Conservation (phyloP, 2,888 invertebrate species). For the Philhelius pedissequus region DNA sequence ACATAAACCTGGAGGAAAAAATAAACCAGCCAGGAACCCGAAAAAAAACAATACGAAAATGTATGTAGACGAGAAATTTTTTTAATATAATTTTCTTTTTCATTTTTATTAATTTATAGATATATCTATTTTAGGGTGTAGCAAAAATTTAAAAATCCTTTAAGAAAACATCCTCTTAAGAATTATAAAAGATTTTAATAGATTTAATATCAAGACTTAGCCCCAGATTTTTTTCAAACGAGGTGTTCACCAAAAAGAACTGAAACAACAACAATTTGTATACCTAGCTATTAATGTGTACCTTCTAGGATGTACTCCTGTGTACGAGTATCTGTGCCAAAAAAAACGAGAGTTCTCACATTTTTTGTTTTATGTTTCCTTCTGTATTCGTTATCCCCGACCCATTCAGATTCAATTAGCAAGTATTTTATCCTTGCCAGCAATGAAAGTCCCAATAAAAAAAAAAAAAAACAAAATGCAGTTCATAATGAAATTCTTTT, state of each 20-base stretch:
- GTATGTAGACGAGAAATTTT: constrained; percentile 45
- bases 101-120: constrained; percentile 33
- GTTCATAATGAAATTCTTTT: constrained; percentile 59
- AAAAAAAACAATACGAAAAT: constrained; percentile 43
- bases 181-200: neutral
- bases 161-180: neutral
- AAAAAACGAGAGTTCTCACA: neutral
- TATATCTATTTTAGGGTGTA: neutral
- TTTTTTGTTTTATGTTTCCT: constrained; percentile 3
- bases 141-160: constrained; percentile 26
- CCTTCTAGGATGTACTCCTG: neutral
- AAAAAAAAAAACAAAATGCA: constrained; percentile 27
- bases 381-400: constrained; percentile 22
- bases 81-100: neutral
- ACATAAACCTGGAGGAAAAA: constrained; percentile 24
- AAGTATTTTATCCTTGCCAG: constrained; percentile 27
- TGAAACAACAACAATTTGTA: neutral
- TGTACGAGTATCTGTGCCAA: neutral
- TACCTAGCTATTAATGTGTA: neutral
- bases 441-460: no score
- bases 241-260: neutral
- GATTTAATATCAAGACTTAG: neutral
- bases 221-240: constrained; percentile 30
- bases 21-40: constrained; percentile 31
- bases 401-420: constrained; percentile 54